phyloP scores from a whole-genome alignment of 2,797 vertebrate genomes.

The Gila robusta region DNA sequence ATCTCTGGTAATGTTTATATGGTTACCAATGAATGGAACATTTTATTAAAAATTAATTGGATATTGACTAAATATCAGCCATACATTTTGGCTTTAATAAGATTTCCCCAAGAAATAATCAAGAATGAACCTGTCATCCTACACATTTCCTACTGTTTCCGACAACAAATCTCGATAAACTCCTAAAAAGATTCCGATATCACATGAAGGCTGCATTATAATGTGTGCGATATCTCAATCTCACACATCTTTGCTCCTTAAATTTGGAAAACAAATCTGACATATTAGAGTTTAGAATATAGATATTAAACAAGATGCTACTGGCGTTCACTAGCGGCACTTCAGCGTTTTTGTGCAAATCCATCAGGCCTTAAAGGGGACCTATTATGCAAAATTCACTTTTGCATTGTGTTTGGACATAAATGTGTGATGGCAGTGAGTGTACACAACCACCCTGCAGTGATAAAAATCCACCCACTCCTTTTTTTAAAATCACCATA shows the following conservation, averaged over 20 bases:
- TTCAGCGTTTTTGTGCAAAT: conserved; percentile 25
- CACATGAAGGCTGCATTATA: not conserved
- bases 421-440: no score
- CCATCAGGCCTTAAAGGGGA: not conserved
- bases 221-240: not conserved
- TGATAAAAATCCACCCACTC: no score
- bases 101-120: not conserved
- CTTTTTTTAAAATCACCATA: no score
- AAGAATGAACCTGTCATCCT: not conserved
- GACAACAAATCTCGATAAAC: not conserved
- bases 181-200: no score
- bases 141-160: not conserved
- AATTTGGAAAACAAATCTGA: not conserved
- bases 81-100: not conserved
- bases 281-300: no score
- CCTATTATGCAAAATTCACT: no score
- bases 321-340: not conserved
- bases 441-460: no score
- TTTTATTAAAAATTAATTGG: not conserved
- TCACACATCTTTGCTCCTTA: not conserved
- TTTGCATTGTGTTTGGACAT: no score
- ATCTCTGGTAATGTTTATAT: not conserved
- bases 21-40: not conserved
- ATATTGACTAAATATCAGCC: not conserved
- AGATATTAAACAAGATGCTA: not conserved